Conservation (phyloP, 2,797 vertebrate species). For the Meda fulgida region DNA sequence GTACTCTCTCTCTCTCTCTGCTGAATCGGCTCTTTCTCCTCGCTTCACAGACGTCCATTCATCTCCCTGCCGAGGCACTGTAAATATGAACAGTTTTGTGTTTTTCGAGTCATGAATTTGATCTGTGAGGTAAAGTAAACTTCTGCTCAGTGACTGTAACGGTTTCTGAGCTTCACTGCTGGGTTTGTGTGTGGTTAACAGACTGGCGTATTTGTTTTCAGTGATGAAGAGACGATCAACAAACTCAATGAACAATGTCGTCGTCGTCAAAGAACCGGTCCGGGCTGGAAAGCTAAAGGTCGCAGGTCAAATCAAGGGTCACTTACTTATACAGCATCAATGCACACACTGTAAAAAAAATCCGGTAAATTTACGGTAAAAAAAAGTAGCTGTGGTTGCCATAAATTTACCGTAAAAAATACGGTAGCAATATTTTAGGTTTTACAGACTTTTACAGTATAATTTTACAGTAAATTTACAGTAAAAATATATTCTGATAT, state of each 20-base stretch:
- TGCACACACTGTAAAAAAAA: background rate
- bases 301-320: background rate
- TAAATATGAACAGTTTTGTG: constrained; percentile 26
- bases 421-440: too few relatives aligned
- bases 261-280: background rate
- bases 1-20: constrained; percentile 29
- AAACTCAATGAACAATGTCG: background rate
- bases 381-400: too few relatives aligned
- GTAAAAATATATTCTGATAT: too few relatives aligned
- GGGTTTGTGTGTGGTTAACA: background rate
- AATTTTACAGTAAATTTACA: too few relatives aligned
- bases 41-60: constrained; percentile 14
- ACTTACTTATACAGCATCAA: background rate
- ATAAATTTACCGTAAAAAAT: too few relatives aligned
- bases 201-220: background rate
- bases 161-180: constrained; percentile 20
- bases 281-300: background rate
- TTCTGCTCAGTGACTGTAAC: background rate
- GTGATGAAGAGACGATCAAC: background rate
- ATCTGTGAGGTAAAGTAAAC: constrained; percentile 31
- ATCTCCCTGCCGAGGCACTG: constrained; percentile 4
- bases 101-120: background rate
- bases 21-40: constrained; percentile 59
- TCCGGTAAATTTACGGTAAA: too few relatives aligned
- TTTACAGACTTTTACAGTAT: too few relatives aligned